Conservation (phyloP, 2,888 invertebrate genomes). For the Papilio gigon region DNA sequence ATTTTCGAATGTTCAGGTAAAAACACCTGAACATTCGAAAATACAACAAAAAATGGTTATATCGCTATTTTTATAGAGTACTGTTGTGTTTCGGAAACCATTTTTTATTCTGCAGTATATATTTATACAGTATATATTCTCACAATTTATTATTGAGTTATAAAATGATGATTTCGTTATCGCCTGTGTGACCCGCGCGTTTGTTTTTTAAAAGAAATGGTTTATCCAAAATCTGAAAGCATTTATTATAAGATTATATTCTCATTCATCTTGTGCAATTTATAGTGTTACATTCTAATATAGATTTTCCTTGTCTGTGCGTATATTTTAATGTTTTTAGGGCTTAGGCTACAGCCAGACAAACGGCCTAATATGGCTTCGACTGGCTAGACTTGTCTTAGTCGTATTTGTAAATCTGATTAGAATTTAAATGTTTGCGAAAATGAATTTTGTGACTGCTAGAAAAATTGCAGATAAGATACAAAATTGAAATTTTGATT, state of each 20-base stretch:
- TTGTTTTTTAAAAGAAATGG: neutral
- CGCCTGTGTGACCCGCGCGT: neutral
- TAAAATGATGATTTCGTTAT: neutral
- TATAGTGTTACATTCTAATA: neutral
- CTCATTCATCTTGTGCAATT: neutral
- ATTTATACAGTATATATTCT: conserved; percentile 9
- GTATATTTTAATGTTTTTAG: neutral
- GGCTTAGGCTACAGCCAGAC: neutral
- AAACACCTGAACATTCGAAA: no score
- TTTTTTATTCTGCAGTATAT: no score
- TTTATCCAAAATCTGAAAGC: no score
- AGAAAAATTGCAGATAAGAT: no score
- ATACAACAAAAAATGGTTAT: no score
- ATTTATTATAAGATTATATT: no score
- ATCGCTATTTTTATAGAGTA: neutral
- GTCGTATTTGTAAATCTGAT: conserved; percentile 7
- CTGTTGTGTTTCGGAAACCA: no score
- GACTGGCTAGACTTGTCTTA: neutral
- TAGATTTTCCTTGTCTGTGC: neutral
- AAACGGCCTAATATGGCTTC: conserved; percentile 11
- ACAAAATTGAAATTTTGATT: no score
- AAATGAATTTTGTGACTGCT: neutral
- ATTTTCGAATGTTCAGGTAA: neutral
- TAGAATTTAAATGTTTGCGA: neutral
- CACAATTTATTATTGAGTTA: conserved; percentile 6